Percentiles rank a stretch among this genome's conserved stretches.
Conservation (phyloP, 2,888 invertebrate genomes). For the Amorpha juglandis region DNA sequence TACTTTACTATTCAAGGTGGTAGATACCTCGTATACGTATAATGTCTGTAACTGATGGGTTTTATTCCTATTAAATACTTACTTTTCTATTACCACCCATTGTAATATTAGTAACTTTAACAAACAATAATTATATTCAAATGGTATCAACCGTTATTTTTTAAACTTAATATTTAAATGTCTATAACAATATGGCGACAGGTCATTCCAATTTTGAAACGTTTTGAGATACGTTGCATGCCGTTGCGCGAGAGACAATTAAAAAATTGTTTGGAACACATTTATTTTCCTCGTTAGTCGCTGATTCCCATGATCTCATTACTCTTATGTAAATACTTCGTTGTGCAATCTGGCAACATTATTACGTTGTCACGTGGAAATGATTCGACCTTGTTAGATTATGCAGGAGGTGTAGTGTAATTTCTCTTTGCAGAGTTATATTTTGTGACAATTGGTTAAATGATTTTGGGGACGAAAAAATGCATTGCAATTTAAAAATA, state of each 20-base stretch:
- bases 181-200: slow-evolving; percentile 16
- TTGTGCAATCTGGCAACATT: slow-evolving; percentile 17
- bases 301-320: slow-evolving; percentile 22
- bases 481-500: background rate
- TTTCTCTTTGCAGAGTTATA: background rate
- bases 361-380: slow-evolving; percentile 14
- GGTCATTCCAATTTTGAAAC: background rate
- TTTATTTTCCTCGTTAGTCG: slow-evolving; percentile 7
- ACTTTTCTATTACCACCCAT: background rate
- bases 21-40: too few species aligned
- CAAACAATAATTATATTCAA: background rate
- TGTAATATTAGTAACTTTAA: background rate
- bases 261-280: slow-evolving; percentile 19
- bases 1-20: too few species aligned
- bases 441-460: background rate
- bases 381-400: slow-evolving; percentile 5
- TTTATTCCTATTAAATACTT: background rate
- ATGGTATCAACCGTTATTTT: background rate
- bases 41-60: too few species aligned
- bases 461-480: too few species aligned
- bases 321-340: slow-evolving; percentile 25
- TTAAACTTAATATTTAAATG: background rate
- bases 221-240: slow-evolving; percentile 7
- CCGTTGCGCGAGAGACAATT: slow-evolving; percentile 12
- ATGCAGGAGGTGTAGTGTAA: background rate